These are phyloP conservation scores for Eilema griseolum DNA, from an alignment of 2,888 invertebrate species.

Conservation along the genomic window DNA sequence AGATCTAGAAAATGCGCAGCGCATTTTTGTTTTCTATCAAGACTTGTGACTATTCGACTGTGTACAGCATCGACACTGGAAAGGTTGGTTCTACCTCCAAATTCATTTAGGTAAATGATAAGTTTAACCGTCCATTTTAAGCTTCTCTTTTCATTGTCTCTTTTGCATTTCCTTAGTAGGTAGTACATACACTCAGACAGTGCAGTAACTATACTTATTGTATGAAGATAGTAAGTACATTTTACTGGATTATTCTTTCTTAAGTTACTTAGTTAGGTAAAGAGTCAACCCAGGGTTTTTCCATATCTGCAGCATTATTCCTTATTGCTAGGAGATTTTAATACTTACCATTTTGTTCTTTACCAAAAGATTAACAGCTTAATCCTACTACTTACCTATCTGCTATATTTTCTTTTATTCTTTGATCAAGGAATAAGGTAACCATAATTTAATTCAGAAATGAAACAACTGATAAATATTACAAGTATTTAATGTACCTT, in stretches of 20 bases:
- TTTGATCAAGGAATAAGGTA: not conserved
- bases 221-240: not conserved
- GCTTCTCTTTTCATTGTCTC: too few relatives aligned
- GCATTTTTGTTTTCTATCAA: too few relatives aligned
- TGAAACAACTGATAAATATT: conserved; percentile 77
- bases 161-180: too few relatives aligned
- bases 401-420: not conserved
- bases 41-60: too few relatives aligned
- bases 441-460: conserved; percentile 47
- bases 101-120: too few relatives aligned
- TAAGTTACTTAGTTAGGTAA: not conserved
- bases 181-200: too few relatives aligned
- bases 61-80: too few relatives aligned
- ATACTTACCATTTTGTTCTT: not conserved
- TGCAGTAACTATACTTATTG: too few relatives aligned
- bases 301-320: not conserved
- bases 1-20: too few relatives aligned
- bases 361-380: not conserved
- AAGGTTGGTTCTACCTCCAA: too few relatives aligned
- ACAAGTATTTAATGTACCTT: conserved; percentile 87
- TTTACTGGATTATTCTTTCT: not conserved
- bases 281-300: too few relatives aligned
- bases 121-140: too few relatives aligned
- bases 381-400: not conserved
- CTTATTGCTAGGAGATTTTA: not conserved